Percentiles rank a stretch among this genome's conserved stretches.
Conservation (phyloP, 1,140 invertebrate genomes). For the Drosophila baimaii region DNA sequence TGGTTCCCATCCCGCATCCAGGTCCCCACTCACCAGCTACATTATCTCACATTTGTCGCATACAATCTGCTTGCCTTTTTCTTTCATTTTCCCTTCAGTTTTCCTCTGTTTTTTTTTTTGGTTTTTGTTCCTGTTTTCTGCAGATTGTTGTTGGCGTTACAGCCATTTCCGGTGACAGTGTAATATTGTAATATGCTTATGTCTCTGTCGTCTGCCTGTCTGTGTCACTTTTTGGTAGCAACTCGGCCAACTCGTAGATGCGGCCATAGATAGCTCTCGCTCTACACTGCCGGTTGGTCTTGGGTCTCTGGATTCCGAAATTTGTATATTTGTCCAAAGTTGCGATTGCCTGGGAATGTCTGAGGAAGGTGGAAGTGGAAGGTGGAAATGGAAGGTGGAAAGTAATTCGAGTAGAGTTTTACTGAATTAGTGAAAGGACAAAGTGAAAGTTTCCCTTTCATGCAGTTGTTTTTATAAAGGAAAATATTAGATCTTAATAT, state of each 20-base stretch:
- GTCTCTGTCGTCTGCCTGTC: conserved; percentile 65
- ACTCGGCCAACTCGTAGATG: conserved; percentile 34
- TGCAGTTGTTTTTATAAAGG: background rate
- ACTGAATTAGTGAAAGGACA: conserved; percentile 4
- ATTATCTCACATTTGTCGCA: conserved; percentile 82
- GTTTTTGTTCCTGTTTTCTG: conserved; percentile 1
- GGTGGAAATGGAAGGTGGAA: background rate
- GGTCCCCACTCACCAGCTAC: conserved; percentile 65
- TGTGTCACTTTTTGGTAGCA: conserved; percentile 49
- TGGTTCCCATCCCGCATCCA: conserved; percentile 19
- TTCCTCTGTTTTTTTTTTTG: conserved; percentile 2
- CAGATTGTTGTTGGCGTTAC: conserved; percentile 45
- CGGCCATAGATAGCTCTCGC: conserved; percentile 46
- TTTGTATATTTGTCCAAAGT: conserved; percentile 39
- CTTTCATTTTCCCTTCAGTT: conserved; percentile 26
- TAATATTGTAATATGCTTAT: conserved; percentile 83
- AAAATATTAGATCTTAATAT: no score
- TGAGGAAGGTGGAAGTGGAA: background rate
- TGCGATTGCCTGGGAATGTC: conserved; percentile 15
- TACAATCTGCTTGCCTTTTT: conserved; percentile 76
- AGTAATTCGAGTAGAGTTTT: conserved; percentile 10
- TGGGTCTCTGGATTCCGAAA: conserved; percentile 8
- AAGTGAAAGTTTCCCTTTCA: conserved; percentile 1
- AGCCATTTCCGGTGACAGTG: conserved; percentile 80
- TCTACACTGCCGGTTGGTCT: conserved; percentile 12